A percentile compares a stretch with the other conserved stretches of the same genome.
Conservation (phyloP, 2,797 vertebrate genomes). For the Australoheros facetus region DNA sequence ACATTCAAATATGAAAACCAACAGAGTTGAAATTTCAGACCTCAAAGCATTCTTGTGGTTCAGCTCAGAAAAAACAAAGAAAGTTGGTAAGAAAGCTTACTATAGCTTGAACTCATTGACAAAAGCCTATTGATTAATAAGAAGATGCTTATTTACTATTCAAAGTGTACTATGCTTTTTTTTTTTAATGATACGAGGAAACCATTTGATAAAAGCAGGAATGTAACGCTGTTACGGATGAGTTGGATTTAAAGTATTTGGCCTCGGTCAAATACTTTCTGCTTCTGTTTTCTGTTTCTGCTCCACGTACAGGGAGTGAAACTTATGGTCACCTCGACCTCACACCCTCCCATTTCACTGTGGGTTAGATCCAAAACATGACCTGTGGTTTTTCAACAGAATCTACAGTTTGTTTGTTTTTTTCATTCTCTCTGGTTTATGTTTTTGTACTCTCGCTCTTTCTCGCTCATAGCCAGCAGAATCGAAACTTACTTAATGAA, state of each 20-base stretch:
- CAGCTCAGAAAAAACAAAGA: slow-evolving; percentile 14
- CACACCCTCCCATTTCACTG: background rate
- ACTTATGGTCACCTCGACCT: slow-evolving; percentile 11
- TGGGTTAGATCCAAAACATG: slow-evolving; percentile 25
- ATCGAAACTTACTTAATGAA: background rate
- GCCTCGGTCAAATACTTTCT: background rate
- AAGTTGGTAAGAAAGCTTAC: background rate
- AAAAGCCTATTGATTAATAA: background rate
- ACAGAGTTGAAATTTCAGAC: slow-evolving; percentile 12
- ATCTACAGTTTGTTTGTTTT: background rate
- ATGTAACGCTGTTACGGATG: background rate
- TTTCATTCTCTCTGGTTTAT: background rate
- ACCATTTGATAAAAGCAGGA: background rate
- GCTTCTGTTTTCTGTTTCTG: slow-evolving; percentile 9
- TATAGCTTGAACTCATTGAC: background rate
- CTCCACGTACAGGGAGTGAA: background rate
- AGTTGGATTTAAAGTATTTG: background rate
- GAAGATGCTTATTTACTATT: background rate
- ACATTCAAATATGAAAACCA: slow-evolving; percentile 14
- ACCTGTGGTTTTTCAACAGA: slow-evolving; percentile 1
- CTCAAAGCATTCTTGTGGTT: slow-evolving; percentile 37
- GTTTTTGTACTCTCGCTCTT: background rate
- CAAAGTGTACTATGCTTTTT: background rate
- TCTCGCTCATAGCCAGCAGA: background rate
- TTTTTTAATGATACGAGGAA: background rate